Conservation (phyloP, 2,797 vertebrate species). For the Microchirus variegatus region DNA sequence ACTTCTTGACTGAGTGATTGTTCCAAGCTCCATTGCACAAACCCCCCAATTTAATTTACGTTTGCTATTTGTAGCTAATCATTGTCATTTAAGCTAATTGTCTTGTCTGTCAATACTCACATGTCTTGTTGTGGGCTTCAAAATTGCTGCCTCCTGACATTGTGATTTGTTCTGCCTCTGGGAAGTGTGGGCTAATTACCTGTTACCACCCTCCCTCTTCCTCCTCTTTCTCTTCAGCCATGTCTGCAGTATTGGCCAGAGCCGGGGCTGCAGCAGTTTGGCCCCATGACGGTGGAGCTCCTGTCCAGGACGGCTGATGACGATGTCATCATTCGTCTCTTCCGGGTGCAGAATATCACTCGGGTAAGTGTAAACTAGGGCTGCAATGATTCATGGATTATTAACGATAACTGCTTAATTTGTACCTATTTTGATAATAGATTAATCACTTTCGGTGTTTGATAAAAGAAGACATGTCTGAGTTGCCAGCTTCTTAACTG, state of each 20-base stretch:
- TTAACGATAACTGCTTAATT: too few species aligned
- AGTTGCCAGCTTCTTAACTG: too few species aligned
- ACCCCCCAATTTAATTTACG: constrained; percentile 54
- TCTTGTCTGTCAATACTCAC: constrained; percentile 65
- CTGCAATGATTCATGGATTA: too few species aligned
- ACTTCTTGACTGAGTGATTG: constrained; percentile 43
- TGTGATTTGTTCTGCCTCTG: constrained; percentile 57
- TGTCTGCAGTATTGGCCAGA: constrained; percentile 97
- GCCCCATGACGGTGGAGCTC: constrained; percentile 94
- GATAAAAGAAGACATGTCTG: too few species aligned
- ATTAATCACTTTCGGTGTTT: too few species aligned
- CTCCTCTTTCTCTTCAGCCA: constrained; percentile 76
- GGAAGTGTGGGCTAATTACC: constrained; percentile 52
- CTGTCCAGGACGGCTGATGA: constrained; percentile 89
- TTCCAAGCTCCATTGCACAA: constrained; percentile 20
- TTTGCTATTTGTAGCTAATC: constrained; percentile 67
- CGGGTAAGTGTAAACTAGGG: constrained; percentile 79
- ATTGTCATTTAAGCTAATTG: constrained; percentile 74
- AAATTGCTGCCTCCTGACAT: constrained; percentile 51
- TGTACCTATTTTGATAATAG: neutral
- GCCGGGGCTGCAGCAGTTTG: constrained; percentile 92
- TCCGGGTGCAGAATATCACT: constrained; percentile 92
- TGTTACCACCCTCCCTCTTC: constrained; percentile 4
- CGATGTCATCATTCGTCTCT: constrained; percentile 91
- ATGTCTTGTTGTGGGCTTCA: constrained; percentile 64